These are phyloP conservation scores for Ditylenchus dipsaci DNA, from an alignment of 1,140 invertebrate genomes.

Conservation along the genomic window DNA sequence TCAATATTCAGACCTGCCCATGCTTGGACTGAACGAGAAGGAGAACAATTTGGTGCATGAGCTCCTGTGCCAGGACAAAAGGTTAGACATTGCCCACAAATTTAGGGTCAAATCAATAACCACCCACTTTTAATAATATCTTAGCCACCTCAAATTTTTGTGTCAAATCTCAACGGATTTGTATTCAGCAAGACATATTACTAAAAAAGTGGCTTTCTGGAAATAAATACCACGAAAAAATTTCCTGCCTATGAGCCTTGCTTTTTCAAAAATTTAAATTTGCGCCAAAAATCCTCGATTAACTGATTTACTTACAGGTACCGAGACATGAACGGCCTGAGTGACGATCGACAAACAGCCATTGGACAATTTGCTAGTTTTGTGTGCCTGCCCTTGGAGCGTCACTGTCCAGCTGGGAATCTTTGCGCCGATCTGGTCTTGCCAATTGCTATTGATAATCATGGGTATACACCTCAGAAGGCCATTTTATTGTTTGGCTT, in stretches of 20 bases:
- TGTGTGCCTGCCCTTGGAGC: slow-evolving; percentile 17
- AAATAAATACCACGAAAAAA: no score
- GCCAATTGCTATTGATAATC: background rate
- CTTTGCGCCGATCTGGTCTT: background rate
- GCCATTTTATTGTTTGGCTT: no score
- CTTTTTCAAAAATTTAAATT: no score
- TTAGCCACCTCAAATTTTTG: no score
- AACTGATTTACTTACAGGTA: slow-evolving; percentile 1
- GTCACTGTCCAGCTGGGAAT: slow-evolving; percentile 20
- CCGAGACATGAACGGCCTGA: slow-evolving; percentile 24
- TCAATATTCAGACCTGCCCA: slow-evolving; percentile 14
- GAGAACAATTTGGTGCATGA: slow-evolving; percentile 18
- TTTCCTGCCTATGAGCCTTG: no score
- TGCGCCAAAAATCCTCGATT: background rate
- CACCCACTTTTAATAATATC: no score
- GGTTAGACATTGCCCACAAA: background rate
- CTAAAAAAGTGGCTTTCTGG: no score
- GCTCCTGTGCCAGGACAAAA: slow-evolving; percentile 15
- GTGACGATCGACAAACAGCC: slow-evolving; percentile 12
- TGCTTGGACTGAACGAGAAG: slow-evolving; percentile 15
- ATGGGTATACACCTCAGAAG: slow-evolving; percentile 1
- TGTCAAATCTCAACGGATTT: no score
- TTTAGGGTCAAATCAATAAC: background rate
- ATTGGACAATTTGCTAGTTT: slow-evolving; percentile 26
- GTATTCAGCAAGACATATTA: no score